Conservation (phyloP, 1,140 invertebrate species). For the Ptiloglossa arizonensis region DNA sequence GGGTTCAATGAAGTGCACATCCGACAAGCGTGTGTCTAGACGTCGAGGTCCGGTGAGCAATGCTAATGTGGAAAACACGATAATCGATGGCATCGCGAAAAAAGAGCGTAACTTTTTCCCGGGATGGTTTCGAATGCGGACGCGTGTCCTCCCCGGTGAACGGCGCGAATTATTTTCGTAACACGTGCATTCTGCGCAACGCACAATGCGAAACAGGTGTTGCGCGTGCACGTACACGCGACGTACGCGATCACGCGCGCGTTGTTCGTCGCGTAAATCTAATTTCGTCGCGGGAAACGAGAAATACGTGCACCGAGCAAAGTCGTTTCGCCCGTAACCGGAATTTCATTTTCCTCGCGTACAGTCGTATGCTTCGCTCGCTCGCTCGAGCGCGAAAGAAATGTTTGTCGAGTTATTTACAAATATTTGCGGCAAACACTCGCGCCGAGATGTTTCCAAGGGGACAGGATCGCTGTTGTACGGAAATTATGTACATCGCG, state of each 20-base stretch:
- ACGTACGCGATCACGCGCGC: too few relatives aligned
- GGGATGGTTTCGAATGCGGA: not conserved
- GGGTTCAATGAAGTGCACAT: constrained; percentile 63
- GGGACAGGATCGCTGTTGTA: not conserved
- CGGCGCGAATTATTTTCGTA: too few relatives aligned
- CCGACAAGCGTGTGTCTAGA: constrained; percentile 60
- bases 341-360: too few relatives aligned
- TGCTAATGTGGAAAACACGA: constrained; percentile 46
- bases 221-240: too few relatives aligned
- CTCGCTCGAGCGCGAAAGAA: not conserved
- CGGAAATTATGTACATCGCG: not conserved
- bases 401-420: not conserved
- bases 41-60: constrained; percentile 48
- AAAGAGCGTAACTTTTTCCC: constrained; percentile 1
- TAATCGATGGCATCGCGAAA: constrained; percentile 39
- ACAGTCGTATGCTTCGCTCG: too few relatives aligned
- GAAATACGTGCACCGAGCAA: too few relatives aligned
- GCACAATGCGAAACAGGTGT: too few relatives aligned
- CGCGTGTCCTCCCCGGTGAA: not conserved
- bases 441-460: not conserved
- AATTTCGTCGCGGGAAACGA: too few relatives aligned
- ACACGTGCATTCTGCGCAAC: too few relatives aligned
- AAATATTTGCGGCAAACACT: constrained; percentile 41
- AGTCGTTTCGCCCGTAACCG: too few relatives aligned
- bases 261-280: too few relatives aligned